Evolutionary conservation across 37 sponge, comb jelly and placozoan genomes (phyloP), one percentile per base, ranked within the genome.

Genomic region (Theonella swinhoei): DNA sequence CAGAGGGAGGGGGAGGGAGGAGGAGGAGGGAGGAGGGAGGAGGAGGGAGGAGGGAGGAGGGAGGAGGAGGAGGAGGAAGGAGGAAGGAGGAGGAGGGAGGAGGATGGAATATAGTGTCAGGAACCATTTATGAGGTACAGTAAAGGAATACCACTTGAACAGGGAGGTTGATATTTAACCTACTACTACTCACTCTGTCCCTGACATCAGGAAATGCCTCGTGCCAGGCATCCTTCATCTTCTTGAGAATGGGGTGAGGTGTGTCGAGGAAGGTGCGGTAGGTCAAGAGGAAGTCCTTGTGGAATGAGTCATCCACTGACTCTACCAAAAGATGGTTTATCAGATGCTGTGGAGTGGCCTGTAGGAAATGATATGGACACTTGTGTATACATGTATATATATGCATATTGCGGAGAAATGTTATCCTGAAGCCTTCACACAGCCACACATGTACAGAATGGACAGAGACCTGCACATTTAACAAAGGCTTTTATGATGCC

Each of bases 261-360:
- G 77, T 78, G 25, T 72, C 22, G 9, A 91, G 87, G 84, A 95
- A 95, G 1, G 93, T 88, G 14, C 90, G 78, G 47, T 95, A 95
- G 32, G 95, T 95, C 17, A 95, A 72, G 29, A 95, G 81, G 78
- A 91, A 95, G 89, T 95, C 89, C 37, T 79, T 80, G 54, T 77
- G 81, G 67, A 92, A 95, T 39, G 31, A 80, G 73, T 91, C 89
- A 42, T 95, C 95, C 63, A 95, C 80, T 25, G 76, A 70, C 62
- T 85, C 89, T 68, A 88, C 86, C 34, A 91, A 28, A 38, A 94
- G 83, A 58, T 95, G 68, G 22, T 88, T 80, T 47, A 95, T 39
- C 25, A 95, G 72, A 66, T 80, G 69, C 58, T 88, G 80, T 4
- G 95, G 95, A 20, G 89, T 95, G 8, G 89, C 95, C 92, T 95